Conservation (phyloP, 2,113 vertebrate species). For the Penelope pileata region DNA sequence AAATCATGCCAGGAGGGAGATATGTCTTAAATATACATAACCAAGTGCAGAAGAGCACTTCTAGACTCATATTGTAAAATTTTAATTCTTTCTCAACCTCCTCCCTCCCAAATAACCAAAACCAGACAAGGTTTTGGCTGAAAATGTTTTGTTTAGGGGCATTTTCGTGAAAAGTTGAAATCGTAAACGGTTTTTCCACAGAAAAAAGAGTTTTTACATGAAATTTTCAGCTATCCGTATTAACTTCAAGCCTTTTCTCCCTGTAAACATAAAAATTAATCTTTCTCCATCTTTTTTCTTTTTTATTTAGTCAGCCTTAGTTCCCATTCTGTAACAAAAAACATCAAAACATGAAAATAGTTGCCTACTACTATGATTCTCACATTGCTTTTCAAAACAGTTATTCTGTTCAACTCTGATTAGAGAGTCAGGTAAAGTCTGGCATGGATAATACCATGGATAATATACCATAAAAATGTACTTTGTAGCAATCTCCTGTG, state of each 20-base stretch:
- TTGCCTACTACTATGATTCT: background rate
- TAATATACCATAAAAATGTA: background rate
- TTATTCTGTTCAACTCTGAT: background rate
- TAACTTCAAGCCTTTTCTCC: background rate
- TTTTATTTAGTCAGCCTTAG: background rate
- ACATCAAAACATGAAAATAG: background rate
- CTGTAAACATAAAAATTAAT: background rate
- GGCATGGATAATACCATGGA: background rate
- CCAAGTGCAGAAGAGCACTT: slow-evolving; percentile 45
- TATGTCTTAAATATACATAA: slow-evolving; percentile 56
- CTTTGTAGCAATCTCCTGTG: background rate
- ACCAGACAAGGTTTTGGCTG: slow-evolving; percentile 24
- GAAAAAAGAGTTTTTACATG: background rate
- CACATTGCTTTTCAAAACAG: background rate
- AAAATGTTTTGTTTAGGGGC: slow-evolving; percentile 10
- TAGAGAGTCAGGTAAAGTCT: background rate
- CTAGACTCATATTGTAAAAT: slow-evolving; percentile 44
- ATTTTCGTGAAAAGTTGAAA: slow-evolving; percentile 3
- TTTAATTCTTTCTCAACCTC: slow-evolving; percentile 47
- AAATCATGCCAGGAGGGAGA: slow-evolving; percentile 58
- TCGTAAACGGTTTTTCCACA: background rate
- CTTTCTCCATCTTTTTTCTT: background rate
- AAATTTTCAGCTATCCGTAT: background rate
- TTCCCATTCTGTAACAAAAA: background rate
- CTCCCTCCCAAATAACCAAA: slow-evolving; percentile 46